A percentile compares a stretch with the other conserved stretches of the same genome.
These are phyloP conservation scores for Malurus elegans DNA, from an alignment of 2,113 vertebrate species.

Conservation along the genomic window DNA sequence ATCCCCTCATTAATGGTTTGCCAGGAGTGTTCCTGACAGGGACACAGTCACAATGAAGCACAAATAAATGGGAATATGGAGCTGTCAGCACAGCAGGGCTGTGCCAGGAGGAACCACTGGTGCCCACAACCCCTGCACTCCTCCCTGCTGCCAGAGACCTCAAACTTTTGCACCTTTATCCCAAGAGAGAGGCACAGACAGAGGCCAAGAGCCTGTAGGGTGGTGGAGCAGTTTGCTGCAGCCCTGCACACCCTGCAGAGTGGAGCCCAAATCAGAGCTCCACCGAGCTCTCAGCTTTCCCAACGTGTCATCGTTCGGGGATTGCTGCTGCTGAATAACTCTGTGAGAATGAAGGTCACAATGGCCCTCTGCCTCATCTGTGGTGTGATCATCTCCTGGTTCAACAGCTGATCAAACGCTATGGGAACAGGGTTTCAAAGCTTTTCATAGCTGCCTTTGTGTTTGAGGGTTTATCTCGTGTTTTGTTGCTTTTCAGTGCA, in stretches of 20 bases:
- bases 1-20: background rate
- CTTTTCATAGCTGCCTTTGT: background rate
- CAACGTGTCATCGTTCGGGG: background rate
- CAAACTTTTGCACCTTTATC: background rate
- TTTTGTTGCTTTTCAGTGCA: background rate
- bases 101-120: background rate
- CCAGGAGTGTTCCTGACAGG: background rate
- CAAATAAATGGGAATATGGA: background rate
- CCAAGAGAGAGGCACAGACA: background rate
- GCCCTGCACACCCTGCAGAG: background rate
- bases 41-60: too few relatives aligned
- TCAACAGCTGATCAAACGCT: background rate
- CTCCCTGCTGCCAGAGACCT: background rate
- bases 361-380: background rate
- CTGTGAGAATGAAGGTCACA: background rate
- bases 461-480: background rate
- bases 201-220: background rate
- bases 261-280: background rate
- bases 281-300: background rate
- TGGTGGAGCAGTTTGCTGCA: background rate
- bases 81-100: background rate
- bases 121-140: accelerated
- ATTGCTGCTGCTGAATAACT: background rate
- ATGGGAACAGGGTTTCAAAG: background rate
- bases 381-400: background rate